Conservation (phyloP, 2,113 vertebrate species). For the Emydura subglobosa region DNA sequence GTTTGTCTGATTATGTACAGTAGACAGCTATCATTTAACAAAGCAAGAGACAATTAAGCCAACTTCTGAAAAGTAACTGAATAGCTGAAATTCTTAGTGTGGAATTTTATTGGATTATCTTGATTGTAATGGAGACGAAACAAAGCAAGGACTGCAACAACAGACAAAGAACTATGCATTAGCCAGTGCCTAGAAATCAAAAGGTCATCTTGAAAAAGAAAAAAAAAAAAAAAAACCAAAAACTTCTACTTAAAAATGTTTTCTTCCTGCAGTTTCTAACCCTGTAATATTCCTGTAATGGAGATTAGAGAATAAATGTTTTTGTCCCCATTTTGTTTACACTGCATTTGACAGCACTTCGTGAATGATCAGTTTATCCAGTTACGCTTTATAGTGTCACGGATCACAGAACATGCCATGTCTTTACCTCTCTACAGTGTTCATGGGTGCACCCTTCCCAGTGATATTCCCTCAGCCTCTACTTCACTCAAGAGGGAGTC, state of each 20-base stretch:
- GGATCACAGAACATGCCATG: not conserved
- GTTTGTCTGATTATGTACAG: slow-evolving; percentile 71
- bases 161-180: slow-evolving; percentile 37
- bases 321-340: not conserved
- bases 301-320: not conserved
- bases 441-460: not conserved
- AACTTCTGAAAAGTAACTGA: slow-evolving; percentile 71
- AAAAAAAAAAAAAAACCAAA: not conserved
- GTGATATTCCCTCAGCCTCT: not conserved
- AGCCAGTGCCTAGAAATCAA: not conserved
- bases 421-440: not conserved
- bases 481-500: not conserved
- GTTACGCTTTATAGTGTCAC: rapidly evolving
- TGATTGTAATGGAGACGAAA: slow-evolving; percentile 61
- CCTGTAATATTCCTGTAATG: not conserved
- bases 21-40: slow-evolving; percentile 63
- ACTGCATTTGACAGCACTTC: not conserved
- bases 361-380: not conserved
- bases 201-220: not conserved
- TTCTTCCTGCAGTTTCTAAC: not conserved
- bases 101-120: slow-evolving; percentile 62
- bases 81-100: slow-evolving; percentile 67
- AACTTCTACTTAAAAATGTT: not conserved
- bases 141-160: slow-evolving; percentile 18
- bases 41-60: slow-evolving; percentile 65